Conservation (phyloP, 53 echinoderm and acorn worm genomes). For the Paracentrotus lividus region DNA sequence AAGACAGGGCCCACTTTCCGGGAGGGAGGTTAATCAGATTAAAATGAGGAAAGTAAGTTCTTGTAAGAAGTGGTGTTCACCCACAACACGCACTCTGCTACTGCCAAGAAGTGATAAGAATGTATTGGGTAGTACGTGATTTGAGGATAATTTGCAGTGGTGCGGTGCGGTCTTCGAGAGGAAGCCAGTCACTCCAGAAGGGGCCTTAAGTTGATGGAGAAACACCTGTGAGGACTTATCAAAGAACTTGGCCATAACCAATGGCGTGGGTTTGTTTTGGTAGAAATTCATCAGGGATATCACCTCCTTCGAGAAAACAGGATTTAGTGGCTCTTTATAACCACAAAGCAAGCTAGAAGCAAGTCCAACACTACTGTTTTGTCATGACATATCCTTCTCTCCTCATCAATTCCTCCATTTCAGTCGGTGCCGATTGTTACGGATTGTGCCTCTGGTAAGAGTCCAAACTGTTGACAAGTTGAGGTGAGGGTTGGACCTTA, state of each 20-base stretch:
- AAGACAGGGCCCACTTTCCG: slow-evolving; percentile 9
- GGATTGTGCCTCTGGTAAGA: background rate
- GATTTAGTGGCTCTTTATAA: slow-evolving; percentile 12
- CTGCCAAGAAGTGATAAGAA: background rate
- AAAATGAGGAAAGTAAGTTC: background rate
- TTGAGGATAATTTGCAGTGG: background rate
- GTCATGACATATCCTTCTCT: slow-evolving; percentile 7
- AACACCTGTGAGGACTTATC: slow-evolving; percentile 25
- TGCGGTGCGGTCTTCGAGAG: background rate
- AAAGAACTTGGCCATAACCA: slow-evolving; percentile 54
- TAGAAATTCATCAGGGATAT: slow-evolving; percentile 47
- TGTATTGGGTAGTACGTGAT: background rate
- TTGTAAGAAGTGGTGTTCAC: background rate
- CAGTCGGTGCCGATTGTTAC: background rate
- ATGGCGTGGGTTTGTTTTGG: slow-evolving; percentile 33
- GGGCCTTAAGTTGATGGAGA: background rate
- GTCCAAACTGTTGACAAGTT: slow-evolving; percentile 20
- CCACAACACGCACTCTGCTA: background rate
- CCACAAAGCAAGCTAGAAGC: slow-evolving; percentile 4
- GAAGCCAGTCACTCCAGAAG: background rate
- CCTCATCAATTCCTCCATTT: slow-evolving; percentile 13
- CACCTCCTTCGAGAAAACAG: slow-evolving; percentile 39
- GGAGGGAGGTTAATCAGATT: background rate
- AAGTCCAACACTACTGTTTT: background rate
- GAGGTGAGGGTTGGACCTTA: slow-evolving; percentile 39